A percentile compares a stretch with the other conserved stretches of the same genome.
phyloP scores from a whole-genome alignment of 2,797 vertebrate species.

The Sebastes matsubarae region DNA sequence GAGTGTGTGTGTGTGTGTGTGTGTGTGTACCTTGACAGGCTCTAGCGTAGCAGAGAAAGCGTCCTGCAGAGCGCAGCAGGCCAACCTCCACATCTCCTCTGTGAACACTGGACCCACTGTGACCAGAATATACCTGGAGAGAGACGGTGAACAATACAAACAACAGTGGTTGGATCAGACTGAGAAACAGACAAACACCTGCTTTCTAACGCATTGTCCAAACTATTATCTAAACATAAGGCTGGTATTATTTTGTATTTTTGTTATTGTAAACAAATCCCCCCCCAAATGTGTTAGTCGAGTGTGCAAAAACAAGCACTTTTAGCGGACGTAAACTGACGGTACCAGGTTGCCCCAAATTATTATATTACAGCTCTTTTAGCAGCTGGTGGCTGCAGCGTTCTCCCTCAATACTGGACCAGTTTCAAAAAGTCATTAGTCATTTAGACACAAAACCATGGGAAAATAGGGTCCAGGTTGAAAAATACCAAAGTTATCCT shows the following conservation, averaged over 20 bases:
- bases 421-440: too few species aligned
- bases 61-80: conserved; percentile 95
- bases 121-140: conserved; percentile 91
- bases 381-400: too few species aligned
- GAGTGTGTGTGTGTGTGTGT: conserved; percentile 3
- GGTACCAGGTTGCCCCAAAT: too few species aligned
- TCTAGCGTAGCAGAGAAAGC: conserved; percentile 95
- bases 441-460: too few species aligned
- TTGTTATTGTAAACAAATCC: not conserved
- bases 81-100: conserved; percentile 97
- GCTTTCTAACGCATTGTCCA: not conserved
- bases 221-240: not conserved
- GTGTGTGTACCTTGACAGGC: conserved; percentile 91
- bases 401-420: too few species aligned
- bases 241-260: not conserved
- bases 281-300: too few species aligned
- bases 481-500: too few species aligned
- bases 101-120: conserved; percentile 95
- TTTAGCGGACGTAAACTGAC: too few species aligned
- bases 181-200: not conserved
- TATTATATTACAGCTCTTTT: too few species aligned
- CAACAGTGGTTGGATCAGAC: not conserved
- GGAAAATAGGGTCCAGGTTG: too few species aligned
- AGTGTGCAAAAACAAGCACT: too few species aligned
- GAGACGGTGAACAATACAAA: not conserved